Base-by-base conservation (phyloP, 2,113 vertebrate genomes). In the Macquaria australasica region DNA sequence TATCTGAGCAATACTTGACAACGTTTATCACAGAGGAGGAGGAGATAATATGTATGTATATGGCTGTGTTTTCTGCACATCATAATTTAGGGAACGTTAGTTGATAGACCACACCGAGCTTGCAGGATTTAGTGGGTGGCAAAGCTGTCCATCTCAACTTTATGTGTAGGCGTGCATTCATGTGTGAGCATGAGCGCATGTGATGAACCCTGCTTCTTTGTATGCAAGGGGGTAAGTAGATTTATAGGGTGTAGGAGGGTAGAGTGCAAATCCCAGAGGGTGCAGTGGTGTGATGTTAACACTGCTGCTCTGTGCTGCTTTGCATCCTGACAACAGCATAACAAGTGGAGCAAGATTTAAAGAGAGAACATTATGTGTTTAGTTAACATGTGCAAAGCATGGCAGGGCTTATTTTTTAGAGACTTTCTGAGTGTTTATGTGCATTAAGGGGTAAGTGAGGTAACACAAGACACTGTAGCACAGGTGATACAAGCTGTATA, bases 271-370 rank as follows among this genome's bases (percentile, higher is more conserved):
- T 90, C 88, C 73, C 87, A 53, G 12, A 66, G 81, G 82, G 81
- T 73, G 69, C 55, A 0, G 8, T 28, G 66, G 70, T 77, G 79
- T 82, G 88, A 83, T 56, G 82, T 88, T 86, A 89, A 88, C 83
- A 81, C 81, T 77, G 81, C 78, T 45, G 87, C 31, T 81, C 73
- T 73, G 68, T 71, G 81, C 73, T 72, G 60, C 70, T 82, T 81
- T 70, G 74, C 69, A 82, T 83, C 72, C 51, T 73, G 90, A 84
- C 80, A 87, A 84, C 66, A 68, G 70, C 89, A 93, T 85, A 92
- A 91, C 87, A 93, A 84, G 39, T 15, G 11, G n/a, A 69, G 73
- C 28, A 56, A 69, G 78, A 89, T 90, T 90, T 92, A 88, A 79
- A 81, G 83, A 76, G 66, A 73, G 50, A 76, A 72, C 48, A 58